Percentiles rank a stretch among this genome's conserved stretches.
phyloP scores from a whole-genome alignment of 2,888 invertebrate genomes.

The Yponomeuta malinellus region DNA sequence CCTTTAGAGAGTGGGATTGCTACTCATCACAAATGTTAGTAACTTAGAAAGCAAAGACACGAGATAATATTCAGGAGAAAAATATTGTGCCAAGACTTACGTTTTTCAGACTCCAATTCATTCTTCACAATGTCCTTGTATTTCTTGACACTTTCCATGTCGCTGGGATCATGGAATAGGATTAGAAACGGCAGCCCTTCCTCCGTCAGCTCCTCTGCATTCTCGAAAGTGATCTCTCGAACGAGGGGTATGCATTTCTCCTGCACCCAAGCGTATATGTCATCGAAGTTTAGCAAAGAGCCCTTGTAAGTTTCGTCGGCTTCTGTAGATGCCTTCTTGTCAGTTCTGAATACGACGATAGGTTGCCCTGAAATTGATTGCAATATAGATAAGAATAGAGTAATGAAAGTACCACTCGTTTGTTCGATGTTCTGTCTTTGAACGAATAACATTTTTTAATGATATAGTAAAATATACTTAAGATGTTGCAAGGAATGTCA shows the following conservation, averaged over 20 bases:
- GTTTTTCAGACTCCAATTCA: constrained; percentile 91
- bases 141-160: constrained; percentile 86
- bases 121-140: constrained; percentile 87
- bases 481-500: too few species aligned
- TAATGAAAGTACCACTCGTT: too few species aligned
- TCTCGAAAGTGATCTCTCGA: constrained; percentile 99
- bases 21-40: too few species aligned
- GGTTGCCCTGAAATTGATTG: constrained; percentile 76
- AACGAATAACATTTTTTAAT: too few species aligned
- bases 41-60: too few species aligned
- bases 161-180: constrained; percentile 93
- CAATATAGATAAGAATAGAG: constrained; percentile 13
- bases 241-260: constrained; percentile 97
- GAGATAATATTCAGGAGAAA: too few species aligned
- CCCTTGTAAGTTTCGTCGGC: constrained; percentile 90
- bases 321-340: constrained; percentile 85
- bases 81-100: constrained; percentile 75
- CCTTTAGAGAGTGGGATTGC: too few species aligned
- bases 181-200: constrained; percentile 99
- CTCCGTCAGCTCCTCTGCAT: constrained; percentile 98
- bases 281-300: constrained; percentile 84
- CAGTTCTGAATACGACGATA: constrained; percentile 88
- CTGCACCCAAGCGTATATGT: constrained; percentile 91
- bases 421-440: too few species aligned
- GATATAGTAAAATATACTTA: too few species aligned